Percentiles rank a stretch among this genome's conserved stretches.
Evolutionary conservation across 2,797 vertebrate species (phyloP).

Genomic region (Botia almorhae): DNA sequence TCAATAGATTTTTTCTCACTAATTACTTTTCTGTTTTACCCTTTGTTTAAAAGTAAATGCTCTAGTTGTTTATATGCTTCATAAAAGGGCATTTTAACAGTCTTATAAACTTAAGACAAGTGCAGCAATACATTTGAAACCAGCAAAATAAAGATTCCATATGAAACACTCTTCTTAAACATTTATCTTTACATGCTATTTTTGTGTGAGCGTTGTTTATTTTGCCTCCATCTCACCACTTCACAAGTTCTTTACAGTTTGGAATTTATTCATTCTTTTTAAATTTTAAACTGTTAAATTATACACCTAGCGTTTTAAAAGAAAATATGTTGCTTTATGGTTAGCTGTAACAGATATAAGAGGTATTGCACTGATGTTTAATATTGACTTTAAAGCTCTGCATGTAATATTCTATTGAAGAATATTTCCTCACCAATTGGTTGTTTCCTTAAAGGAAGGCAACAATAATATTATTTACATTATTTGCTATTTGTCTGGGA

Average conservation of each 20-base stretch:
- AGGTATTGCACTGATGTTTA: not conserved
- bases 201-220: not conserved
- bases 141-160: not conserved
- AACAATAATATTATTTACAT: not conserved
- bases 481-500: conserved; percentile 49
- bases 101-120: not conserved
- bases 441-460: too few relatives aligned
- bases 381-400: not conserved
- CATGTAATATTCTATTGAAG: not conserved
- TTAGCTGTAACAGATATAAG: not conserved
- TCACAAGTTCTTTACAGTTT: not conserved
- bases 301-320: not conserved
- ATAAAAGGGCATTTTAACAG: not conserved
- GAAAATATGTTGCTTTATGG: not conserved
- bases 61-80: conserved; percentile 12
- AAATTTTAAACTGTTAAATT: not conserved
- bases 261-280: not conserved
- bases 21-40: too few relatives aligned
- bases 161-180: not conserved
- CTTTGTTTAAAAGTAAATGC: too few relatives aligned
- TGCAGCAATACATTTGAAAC: not conserved
- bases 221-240: not conserved
- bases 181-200: not conserved
- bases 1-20: too few relatives aligned
- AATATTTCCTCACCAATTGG: too few relatives aligned